phyloP scores from a whole-genome alignment of 2,797 vertebrate species.

The Erpetoichthys calabaricus region DNA sequence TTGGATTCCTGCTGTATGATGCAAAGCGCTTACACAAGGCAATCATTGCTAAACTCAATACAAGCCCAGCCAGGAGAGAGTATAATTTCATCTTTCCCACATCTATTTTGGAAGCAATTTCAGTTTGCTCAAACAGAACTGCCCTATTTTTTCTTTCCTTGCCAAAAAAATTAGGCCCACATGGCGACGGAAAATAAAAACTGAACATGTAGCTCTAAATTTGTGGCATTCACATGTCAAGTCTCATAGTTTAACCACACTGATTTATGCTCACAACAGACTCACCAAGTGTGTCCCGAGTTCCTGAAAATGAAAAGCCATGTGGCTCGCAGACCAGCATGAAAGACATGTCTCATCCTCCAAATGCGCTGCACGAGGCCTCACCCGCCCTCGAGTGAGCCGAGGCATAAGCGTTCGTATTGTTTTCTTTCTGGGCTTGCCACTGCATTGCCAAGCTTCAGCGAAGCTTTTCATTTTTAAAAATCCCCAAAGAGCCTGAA shows the following conservation, averaged over 20 bases:
- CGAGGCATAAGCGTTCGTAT: no score
- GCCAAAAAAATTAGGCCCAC: not conserved
- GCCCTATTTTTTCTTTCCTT: not conserved
- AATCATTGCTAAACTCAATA: not conserved
- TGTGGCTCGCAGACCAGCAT: slow-evolving; percentile 1
- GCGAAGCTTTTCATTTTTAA: no score
- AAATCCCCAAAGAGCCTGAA: no score
- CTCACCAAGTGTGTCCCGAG: not conserved
- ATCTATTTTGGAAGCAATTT: not conserved
- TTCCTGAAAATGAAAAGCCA: not conserved
- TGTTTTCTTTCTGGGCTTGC: no score
- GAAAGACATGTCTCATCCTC: not conserved
- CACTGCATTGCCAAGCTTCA: no score
- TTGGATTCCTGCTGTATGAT: no score
- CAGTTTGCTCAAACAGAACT: not conserved
- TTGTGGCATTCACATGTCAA: not conserved
- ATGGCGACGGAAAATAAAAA: not conserved
- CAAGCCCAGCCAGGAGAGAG: not conserved
- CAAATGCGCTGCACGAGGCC: not conserved
- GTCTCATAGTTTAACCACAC: not conserved
- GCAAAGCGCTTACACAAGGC: no score
- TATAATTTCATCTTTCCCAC: slow-evolving; percentile 1
- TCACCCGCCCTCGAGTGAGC: no score
- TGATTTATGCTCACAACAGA: not conserved
- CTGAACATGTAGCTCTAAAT: not conserved